A percentile compares a stretch with the other conserved stretches of the same genome.
phyloP scores from a whole-genome alignment of 1,140 invertebrate genomes.

The Cepaea nemoralis region DNA sequence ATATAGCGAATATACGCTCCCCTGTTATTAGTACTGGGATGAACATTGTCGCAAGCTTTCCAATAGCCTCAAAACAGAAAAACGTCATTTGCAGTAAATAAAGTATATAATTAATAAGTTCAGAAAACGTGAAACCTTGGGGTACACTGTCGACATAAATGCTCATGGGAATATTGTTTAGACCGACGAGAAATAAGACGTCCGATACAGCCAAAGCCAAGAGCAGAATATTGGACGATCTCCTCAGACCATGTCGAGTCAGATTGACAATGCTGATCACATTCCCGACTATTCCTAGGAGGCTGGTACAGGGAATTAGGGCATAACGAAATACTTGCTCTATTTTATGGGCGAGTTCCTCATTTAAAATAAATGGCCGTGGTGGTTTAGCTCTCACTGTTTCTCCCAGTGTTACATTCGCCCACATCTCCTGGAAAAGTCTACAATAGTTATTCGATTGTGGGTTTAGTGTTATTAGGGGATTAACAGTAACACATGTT shows the following conservation, averaged over 20 bases:
- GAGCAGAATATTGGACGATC: not conserved
- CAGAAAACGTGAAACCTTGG: not conserved
- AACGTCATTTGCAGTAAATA: not conserved
- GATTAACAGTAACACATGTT: too few relatives aligned
- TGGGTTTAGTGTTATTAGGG: too few relatives aligned
- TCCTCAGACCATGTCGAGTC: not conserved
- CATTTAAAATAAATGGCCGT: too few relatives aligned
- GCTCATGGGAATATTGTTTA: not conserved
- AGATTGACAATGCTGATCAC: not conserved
- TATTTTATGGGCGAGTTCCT: too few relatives aligned
- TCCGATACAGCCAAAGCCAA: not conserved
- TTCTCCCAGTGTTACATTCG: too few relatives aligned
- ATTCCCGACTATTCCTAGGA: constrained; percentile 10
- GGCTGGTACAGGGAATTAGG: not conserved
- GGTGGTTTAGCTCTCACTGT: too few relatives aligned
- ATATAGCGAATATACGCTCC: not conserved
- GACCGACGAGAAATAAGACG: not conserved
- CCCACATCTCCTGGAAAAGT: too few relatives aligned
- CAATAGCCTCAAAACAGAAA: not conserved
- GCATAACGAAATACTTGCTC: not conserved
- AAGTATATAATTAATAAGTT: not conserved
- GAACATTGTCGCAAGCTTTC: not conserved
- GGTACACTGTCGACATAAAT: not conserved
- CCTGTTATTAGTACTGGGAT: not conserved
- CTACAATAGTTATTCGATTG: too few relatives aligned